Evolutionary conservation across 1,140 invertebrate genomes (phyloP), one percentile per base, ranked within the genome.

Genomic region (Agrypnia vestita): DNA sequence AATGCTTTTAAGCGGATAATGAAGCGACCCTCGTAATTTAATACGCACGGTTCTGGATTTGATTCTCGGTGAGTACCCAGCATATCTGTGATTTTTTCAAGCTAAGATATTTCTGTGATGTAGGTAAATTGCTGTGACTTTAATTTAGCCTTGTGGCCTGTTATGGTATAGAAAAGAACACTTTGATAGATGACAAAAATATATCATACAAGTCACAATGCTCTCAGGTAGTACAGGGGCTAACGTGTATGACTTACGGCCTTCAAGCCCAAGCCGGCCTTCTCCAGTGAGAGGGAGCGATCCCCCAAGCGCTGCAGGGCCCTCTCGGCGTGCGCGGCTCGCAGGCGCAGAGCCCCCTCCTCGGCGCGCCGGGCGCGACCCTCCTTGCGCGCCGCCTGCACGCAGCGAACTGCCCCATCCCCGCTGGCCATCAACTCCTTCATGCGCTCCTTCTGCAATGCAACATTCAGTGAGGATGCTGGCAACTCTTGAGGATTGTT

Each of bases 281-380:
- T 90, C 80, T 92, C 90, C 61, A 92, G 84, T 81, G 87, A 87
- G 82, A 91, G 93, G 1, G 93, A 90, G 76, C 90, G 86, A 73
- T 91, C 87, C 17, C 90, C 91, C 56, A 92, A 88, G 25, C 89
- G 91, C 1, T 88, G 86, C 51, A 92, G 86, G 1, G 91, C 88
- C 76, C 91, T 89, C 51, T 91, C 86, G 3, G 91, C 89, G 83
- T 93, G 91, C 43, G 88, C 89, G 0, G 92, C 89, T 49, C 89
- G 88, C 35, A 94, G 86, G 69, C 90, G 85, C 79, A 93, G 80
- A 43, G 94, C 88, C 84, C 92, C 93, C 80, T 93, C 91, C 46
- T 93, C 91, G 1, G 94, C 92, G 74, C 92, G 91, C 80, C 86
- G 15, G 55, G 69, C 67, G 35, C 62, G 64, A 4, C 64, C 76